Evolutionary conservation across 2,888 invertebrate species (phyloP), one percentile per base, ranked within the genome.

Genomic region (Caenorhabditis sinica): DNA sequence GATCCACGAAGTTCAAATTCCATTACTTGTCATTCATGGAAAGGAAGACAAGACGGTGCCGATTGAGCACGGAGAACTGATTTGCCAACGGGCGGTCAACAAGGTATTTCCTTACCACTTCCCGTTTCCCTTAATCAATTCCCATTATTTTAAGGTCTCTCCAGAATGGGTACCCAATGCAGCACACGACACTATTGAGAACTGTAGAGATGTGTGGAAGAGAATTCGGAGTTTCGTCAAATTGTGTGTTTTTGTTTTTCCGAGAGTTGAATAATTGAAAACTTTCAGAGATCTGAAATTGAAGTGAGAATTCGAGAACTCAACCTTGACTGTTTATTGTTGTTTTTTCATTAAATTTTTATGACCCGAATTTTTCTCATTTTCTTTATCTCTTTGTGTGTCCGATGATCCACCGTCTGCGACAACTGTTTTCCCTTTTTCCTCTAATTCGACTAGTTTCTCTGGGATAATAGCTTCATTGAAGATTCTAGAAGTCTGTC

Each of bases 11-110:
- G 79, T 91, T n/a, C 30, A 71, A 15, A 73, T 86, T 13, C 90
- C 89, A 1, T 80, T 88, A 2, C 82, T 91, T 17, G 75, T 90
- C n/a, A 85, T 88, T 17, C 91, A 91, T 61, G 91, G 91, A n/a
- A 75, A 72, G 20, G 74, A 85, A 15, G 91, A 91, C 68, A 45
- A 60, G 9, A 82, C 89, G 25, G 89, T 90, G 1, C 89, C 90
- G 11, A 74, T 90, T 25, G 76, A 75, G 28, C 90, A 91, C 75
- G 89, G 90, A 11, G 49, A 88, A 51, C 43, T 85, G 9, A 40
- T 91, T 0, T 84, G 86, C 61, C 61, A 82, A 33, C 51, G 74
- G 20, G 84, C 83, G 1, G 68, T 77, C 17, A 83, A 17, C 2
- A 83, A 63, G 56, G 69, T 13, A 15, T 13, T n/a, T 30, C 30